Evolutionary conservation across 37 sponge, comb jelly and placozoan genomes (phyloP).

Genomic region (Lycopodina hypogea): DNA sequence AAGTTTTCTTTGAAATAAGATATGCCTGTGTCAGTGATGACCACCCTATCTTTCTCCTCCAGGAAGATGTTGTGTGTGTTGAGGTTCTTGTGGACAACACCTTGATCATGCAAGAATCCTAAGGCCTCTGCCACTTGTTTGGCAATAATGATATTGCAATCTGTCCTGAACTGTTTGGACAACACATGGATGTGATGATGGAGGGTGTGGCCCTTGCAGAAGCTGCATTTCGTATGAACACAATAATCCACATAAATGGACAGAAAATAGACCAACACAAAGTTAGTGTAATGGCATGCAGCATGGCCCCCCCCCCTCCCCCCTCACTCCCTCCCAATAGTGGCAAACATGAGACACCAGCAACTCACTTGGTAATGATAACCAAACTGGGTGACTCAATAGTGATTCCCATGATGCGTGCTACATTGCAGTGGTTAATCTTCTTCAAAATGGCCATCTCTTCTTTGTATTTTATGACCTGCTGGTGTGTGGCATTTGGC

Average conservation of each 20-base stretch:
- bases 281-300: too few relatives aligned
- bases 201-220: conserved; percentile 54
- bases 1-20: conserved; percentile 65
- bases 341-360: neutral
- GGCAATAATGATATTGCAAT: conserved; percentile 43
- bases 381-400: conserved; percentile 79
- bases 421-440: conserved; percentile 84
- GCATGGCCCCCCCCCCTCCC: too few relatives aligned
- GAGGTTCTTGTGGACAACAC: conserved; percentile 88
- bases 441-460: conserved; percentile 81
- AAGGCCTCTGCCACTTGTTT: conserved; percentile 75
- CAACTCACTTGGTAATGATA: conserved; percentile 81
- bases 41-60: conserved; percentile 74
- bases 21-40: conserved; percentile 90
- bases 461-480: conserved; percentile 68
- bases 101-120: conserved; percentile 83
- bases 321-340: too few relatives aligned
- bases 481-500: conserved; percentile 71
- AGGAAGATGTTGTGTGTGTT: conserved; percentile 79
- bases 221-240: conserved; percentile 52
- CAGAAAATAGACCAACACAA: too few relatives aligned
- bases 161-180: conserved; percentile 45
- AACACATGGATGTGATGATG: conserved; percentile 68
- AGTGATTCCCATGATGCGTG: conserved; percentile 92
- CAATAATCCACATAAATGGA: too few relatives aligned